Base-by-base conservation (phyloP, 2,888 invertebrate genomes). In the Physocephala rufipes region DNA sequence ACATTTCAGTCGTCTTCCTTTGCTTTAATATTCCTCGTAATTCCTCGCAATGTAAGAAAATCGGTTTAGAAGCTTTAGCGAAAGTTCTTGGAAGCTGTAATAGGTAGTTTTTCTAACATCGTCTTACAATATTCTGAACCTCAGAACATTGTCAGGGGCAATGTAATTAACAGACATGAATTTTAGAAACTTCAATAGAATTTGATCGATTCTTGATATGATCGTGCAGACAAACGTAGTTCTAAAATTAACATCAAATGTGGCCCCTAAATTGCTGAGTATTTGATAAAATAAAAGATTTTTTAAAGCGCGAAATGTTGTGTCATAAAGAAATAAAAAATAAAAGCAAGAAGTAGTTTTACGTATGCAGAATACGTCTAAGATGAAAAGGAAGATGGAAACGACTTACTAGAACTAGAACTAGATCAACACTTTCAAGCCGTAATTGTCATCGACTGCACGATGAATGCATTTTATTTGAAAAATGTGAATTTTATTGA, bases 171-270 rank as follows among this genome's bases (percentile, higher is more conserved):
- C 5, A 36, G 36, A 36, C 13, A 21, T 24, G 51, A 19, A 51
- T 5, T 51, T 19, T 51, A n/a, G 21, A 24, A 55, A 2, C 0
- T 21, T 13, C 21, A 13, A n/a, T 13, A 55, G 13, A 55, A 3
- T 51, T 51, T 55, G 55, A 13, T 55, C 13, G 15, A 26, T 26
- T 21, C 21, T 55, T 55, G 26, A 55, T 19, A 21, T 45, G 30
- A 3, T 21, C 21, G 15, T 47, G 1, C 19, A 21, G 21, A 13
- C 19, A 24, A 45, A 45, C 55, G 19, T 55, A 43, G 43, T 68
- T 51, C 21, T 5, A 68, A n/a, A 68, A 68, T 68, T 68, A 61
- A 68, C 61, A 62, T 68, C 62, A 68, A 67, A 68, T 68, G 61
- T 49, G 61, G 61, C 68, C 68, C 49, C 62, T 30, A 62, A 61